These are phyloP conservation scores for Drosophila mercatorum DNA, from an alignment of 2,888 invertebrate species.

Conservation along the genomic window DNA sequence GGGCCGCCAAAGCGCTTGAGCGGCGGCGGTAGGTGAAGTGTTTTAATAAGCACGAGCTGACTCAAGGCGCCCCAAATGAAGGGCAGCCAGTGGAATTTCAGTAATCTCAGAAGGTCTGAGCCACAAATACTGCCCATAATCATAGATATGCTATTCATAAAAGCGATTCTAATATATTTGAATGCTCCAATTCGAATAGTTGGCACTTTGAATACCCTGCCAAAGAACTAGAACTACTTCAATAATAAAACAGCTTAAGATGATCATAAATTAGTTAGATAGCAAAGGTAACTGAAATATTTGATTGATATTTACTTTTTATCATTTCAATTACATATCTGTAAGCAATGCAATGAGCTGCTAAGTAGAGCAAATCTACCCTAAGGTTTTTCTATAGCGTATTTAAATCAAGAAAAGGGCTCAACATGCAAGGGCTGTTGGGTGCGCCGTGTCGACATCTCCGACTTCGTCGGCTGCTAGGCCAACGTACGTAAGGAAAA, in stretches of 20 bases:
- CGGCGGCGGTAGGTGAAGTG: conserved; percentile 19
- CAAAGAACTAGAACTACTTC: neutral
- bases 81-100: conserved; percentile 1
- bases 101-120: neutral
- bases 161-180: neutral
- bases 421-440: conserved; percentile 26
- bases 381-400: neutral
- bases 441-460: conserved; percentile 1
- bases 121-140: neutral
- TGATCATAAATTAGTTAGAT: neutral
- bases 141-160: conserved; percentile 10
- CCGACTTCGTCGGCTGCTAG: conserved; percentile 10
- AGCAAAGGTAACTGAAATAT: neutral
- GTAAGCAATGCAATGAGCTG: neutral
- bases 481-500: conserved; percentile 34
- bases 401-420: conserved; percentile 26
- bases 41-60: conserved; percentile 18
- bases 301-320: neutral
- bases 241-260: neutral
- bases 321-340: neutral
- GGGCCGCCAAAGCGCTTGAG: conserved; percentile 54
- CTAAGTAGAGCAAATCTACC: neutral
- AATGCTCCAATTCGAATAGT: neutral
- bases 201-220: neutral
- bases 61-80: neutral